These are phyloP conservation scores for Andrena chrysosceles DNA, from an alignment of 2,888 invertebrate genomes.

Conservation along the genomic window DNA sequence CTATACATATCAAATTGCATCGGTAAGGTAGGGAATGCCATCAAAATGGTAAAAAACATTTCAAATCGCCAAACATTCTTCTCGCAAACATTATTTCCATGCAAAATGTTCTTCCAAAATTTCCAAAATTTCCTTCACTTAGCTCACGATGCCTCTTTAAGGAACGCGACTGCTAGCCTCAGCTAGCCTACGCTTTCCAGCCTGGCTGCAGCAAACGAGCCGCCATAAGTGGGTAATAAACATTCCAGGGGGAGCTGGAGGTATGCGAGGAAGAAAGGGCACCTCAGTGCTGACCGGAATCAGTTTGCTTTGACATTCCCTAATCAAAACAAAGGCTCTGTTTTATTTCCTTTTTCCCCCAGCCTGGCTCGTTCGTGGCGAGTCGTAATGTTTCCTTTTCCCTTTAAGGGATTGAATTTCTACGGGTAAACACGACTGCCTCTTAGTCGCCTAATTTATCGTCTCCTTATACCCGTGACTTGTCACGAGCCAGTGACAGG, in stretches of 20 bases:
- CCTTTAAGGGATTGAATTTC: constrained; percentile 52
- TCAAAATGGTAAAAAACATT: no score
- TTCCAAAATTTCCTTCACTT: not conserved
- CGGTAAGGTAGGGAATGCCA: no score
- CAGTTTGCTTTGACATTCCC: constrained; percentile 76
- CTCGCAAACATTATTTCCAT: no score
- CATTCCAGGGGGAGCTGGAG: constrained; percentile 34
- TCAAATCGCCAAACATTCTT: no score
- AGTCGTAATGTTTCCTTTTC: constrained; percentile 42
- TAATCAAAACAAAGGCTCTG: constrained; percentile 75
- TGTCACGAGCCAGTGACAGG: constrained; percentile 22
- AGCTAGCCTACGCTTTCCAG: constrained; percentile 59
- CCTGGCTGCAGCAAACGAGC: constrained; percentile 67
- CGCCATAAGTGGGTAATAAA: constrained; percentile 73
- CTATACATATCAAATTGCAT: no score
- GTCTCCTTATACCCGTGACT: constrained; percentile 24
- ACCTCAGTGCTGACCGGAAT: constrained; percentile 46
- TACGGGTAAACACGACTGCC: constrained; percentile 7
- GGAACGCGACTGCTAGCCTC: constrained; percentile 75
- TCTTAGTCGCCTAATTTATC: constrained; percentile 46
- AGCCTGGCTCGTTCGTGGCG: constrained; percentile 19
- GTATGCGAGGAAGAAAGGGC: constrained; percentile 48
- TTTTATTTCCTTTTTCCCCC: constrained; percentile 21
- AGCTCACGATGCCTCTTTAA: constrained; percentile 32
- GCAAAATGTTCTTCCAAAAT: no score